These are phyloP conservation scores for Rhopalosiphum nymphaeae DNA, from an alignment of 2,888 invertebrate genomes.

Conservation along the genomic window DNA sequence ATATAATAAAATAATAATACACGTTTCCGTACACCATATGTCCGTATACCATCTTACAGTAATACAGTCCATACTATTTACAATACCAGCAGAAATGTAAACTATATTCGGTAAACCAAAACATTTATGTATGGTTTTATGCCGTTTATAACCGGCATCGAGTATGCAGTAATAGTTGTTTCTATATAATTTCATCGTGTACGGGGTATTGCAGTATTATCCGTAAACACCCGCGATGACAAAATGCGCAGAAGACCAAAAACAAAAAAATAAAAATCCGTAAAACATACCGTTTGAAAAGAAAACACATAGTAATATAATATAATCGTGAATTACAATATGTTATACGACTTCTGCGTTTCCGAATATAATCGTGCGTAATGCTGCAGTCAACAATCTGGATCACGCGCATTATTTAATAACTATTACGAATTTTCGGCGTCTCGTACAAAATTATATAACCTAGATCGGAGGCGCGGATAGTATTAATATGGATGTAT, in stretches of 20 bases:
- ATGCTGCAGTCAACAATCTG: background rate
- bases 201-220: background rate
- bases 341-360: background rate
- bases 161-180: background rate
- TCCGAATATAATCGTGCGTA: background rate
- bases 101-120: background rate
- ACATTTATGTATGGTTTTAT: no score
- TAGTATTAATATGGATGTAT: background rate
- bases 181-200: background rate
- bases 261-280: background rate
- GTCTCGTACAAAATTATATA: background rate
- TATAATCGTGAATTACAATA: conserved; percentile 11
- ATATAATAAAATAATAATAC: no score
- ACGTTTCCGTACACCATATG: no score
- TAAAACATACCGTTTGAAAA: background rate
- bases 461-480: background rate
- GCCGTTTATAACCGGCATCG: no score
- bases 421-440: background rate
- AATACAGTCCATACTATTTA: background rate
- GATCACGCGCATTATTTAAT: conserved; percentile 31
- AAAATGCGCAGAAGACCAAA: background rate
- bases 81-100: background rate
- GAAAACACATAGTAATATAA: background rate
- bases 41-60: no score
- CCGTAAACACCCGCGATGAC: background rate